Conservation (phyloP, 2,888 invertebrate species). For the Allophyes oxyacanthae region DNA sequence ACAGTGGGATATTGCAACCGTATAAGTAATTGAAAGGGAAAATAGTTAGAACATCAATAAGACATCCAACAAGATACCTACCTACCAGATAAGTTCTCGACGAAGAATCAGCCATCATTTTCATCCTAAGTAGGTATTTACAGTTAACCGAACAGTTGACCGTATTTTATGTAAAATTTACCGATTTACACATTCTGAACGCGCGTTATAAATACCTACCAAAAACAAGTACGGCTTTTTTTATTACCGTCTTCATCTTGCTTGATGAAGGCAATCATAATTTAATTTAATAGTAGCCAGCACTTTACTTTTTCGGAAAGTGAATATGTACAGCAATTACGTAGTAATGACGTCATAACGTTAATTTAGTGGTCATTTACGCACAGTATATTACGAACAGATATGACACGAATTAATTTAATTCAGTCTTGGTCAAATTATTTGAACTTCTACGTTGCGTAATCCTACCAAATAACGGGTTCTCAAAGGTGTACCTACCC, state of each 20-base stretch:
- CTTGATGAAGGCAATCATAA: slow-evolving; percentile 63
- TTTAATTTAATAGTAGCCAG: slow-evolving; percentile 59
- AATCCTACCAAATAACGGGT: no score
- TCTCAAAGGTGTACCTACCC: no score
- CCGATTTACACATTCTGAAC: slow-evolving; percentile 55
- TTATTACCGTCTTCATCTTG: slow-evolving; percentile 51
- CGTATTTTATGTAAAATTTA: slow-evolving; percentile 54
- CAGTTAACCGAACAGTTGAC: slow-evolving; percentile 38
- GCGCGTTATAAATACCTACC: slow-evolving; percentile 21
- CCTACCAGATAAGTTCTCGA: slow-evolving; percentile 6
- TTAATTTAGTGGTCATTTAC: slow-evolving; percentile 38
- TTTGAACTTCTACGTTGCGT: not conserved
- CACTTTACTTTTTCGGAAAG: slow-evolving; percentile 60
- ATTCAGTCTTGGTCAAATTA: no score
- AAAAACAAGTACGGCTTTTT: slow-evolving; percentile 49
- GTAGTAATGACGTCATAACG: slow-evolving; percentile 47
- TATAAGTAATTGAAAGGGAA: no score
- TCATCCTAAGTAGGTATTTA: slow-evolving; percentile 26
- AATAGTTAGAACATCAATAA: slow-evolving; percentile 25
- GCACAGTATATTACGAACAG: slow-evolving; percentile 2
- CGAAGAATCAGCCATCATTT: slow-evolving; percentile 20
- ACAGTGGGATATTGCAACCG: no score
- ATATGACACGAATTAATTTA: not conserved
- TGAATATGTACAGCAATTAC: slow-evolving; percentile 56
- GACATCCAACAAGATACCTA: slow-evolving; percentile 14